These are phyloP conservation scores for Protomyctophum bolini DNA, from an alignment of 2,113 vertebrate species.

Conservation along the genomic window DNA sequence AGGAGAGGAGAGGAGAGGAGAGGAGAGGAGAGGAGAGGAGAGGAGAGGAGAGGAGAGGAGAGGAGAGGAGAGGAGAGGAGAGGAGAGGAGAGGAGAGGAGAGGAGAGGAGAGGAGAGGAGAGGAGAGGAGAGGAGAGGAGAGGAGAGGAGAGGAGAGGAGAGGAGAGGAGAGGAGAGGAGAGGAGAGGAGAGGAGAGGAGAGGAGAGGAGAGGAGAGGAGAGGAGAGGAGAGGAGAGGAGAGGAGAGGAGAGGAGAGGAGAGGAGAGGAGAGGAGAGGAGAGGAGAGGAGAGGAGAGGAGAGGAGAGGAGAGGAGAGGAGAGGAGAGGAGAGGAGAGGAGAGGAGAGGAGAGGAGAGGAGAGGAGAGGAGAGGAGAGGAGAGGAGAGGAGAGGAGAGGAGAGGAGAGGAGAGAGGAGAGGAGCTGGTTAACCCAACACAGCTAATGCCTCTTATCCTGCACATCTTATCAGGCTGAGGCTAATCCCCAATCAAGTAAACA, in stretches of 20 bases:
- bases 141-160: not conserved
- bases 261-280: too few relatives aligned
- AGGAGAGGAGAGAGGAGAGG: slow-evolving; percentile 8
- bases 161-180: slow-evolving; percentile 21
- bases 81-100: not conserved
- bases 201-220: slow-evolving; percentile 23
- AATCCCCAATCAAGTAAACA: slow-evolving; percentile 56
- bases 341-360: not conserved
- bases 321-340: not conserved
- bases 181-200: not conserved
- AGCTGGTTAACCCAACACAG: slow-evolving; percentile 21
- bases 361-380: not conserved
- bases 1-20: not conserved
- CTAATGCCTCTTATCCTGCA: slow-evolving; percentile 45
- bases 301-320: not conserved
- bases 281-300: not conserved
- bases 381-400: not conserved
- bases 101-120: not conserved
- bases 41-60: slow-evolving; percentile 7
- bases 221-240: slow-evolving; percentile 3
- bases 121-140: slow-evolving; percentile 19
- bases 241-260: slow-evolving; percentile 24
- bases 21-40: not conserved
- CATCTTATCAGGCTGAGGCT: slow-evolving; percentile 47
- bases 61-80: not conserved